Evolutionary conservation across 2,797 vertebrate species (phyloP).

Genomic region (Gallinago stenura): DNA sequence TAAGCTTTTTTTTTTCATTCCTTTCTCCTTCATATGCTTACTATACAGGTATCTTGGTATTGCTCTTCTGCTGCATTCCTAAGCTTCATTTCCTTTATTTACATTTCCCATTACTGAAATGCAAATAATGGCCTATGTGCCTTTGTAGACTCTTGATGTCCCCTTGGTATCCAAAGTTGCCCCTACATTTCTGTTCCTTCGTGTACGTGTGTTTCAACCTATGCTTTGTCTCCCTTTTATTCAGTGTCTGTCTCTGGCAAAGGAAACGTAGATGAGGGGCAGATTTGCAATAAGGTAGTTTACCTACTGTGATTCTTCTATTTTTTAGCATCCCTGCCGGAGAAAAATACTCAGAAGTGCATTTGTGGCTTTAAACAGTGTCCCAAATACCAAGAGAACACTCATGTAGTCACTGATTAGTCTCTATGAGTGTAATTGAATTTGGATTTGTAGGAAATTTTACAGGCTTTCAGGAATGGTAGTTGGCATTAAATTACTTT

Average conservation of each 20-base stretch:
- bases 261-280: background rate
- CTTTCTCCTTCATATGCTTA: background rate
- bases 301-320: conserved; percentile 26
- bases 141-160: background rate
- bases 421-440: conserved; percentile 64
- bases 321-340: conserved; percentile 20
- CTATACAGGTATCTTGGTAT: background rate
- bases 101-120: background rate
- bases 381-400: conserved; percentile 26
- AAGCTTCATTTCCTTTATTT: background rate
- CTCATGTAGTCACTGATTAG: conserved; percentile 59
- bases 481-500: conserved; percentile 71
- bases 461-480: conserved; percentile 68
- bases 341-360: conserved; percentile 39
- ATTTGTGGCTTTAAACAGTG: conserved; percentile 44
- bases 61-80: background rate
- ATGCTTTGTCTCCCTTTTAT: background rate
- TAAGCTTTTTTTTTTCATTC: background rate
- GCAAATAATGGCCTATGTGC: background rate
- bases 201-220: background rate
- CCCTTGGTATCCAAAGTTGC: background rate
- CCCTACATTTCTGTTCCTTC: background rate
- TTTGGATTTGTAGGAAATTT: conserved; percentile 71
- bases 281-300: conserved; percentile 32
- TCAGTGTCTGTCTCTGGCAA: background rate